phyloP scores from a whole-genome alignment of 1,140 invertebrate genomes.

The Zaprionus tsacasi region DNA sequence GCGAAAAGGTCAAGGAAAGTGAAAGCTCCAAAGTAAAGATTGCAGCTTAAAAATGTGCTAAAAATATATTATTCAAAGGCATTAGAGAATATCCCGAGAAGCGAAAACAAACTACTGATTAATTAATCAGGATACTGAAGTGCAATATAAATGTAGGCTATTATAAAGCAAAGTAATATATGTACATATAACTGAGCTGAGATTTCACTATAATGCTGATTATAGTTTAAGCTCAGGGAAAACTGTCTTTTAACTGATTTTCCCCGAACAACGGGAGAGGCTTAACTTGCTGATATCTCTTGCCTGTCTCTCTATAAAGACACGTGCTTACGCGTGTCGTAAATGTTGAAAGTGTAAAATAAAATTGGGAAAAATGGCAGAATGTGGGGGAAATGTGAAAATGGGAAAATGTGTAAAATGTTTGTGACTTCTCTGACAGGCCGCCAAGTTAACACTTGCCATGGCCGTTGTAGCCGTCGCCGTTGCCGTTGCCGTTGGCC shows the following conservation, averaged over 20 bases:
- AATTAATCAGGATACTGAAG: not conserved
- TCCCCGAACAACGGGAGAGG: not conserved
- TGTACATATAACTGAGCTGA: not conserved
- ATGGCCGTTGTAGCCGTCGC: conserved; percentile 15
- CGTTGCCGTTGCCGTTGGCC: conserved; percentile 47
- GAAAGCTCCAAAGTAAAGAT: not conserved
- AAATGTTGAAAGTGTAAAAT: conserved; percentile 30
- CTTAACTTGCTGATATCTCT: not conserved
- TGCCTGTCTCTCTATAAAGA: conserved; percentile 6
- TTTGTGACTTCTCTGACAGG: conserved; percentile 36
- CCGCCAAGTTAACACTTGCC: conserved; percentile 36
- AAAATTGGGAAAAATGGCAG: not conserved
- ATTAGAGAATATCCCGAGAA: not conserved
- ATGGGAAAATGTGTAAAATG: conserved; percentile 6
- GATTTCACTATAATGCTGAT: not conserved
- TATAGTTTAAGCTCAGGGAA: not conserved
- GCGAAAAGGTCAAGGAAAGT: conserved; percentile 6
- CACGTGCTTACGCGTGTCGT: conserved; percentile 5
- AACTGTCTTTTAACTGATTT: not conserved
- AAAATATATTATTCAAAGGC: conserved; percentile 6
- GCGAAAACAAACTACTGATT: not conserved
- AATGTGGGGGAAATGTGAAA: conserved; percentile 9
- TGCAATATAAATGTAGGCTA: not conserved
- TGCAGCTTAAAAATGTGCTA: not conserved
- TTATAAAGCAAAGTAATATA: not conserved